Evolutionary conservation across 53 echinoderm and acorn worm species (phyloP), one percentile per base, ranked within the genome.

Genomic region (Luidia sarsii): DNA sequence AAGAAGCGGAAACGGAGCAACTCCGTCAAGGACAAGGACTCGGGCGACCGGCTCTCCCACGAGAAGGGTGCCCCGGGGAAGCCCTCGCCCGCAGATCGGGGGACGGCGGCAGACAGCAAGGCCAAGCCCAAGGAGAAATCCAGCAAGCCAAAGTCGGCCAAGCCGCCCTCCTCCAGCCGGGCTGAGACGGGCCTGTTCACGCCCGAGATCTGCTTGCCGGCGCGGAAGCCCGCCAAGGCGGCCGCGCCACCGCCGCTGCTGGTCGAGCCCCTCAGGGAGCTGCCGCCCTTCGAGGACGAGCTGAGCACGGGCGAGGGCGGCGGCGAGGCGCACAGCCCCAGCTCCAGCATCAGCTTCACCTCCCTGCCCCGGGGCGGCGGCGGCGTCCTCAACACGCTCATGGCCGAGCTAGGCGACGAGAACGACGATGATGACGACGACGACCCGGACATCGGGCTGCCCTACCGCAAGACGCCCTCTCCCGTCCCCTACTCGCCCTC

Each of bases 261-360:
- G 18, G 83, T 70, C 8, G 70, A 71, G 33, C 80, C 68, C 27
- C 66, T 48, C 0, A 92, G 89, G 70, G 83, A 83, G 29, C 75
- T 99, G 65, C 99, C 94, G 7, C 94, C 94, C 7, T 99, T 99
- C 85, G 99, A 94, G 31, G 99, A 83, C 6, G 99, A 99, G 81
- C 81, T 99, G 15, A 94, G 94, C 62, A 91, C 99, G 4, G 99
- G 87, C 11, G 99, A 99, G 60, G 68, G 52, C 30, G 68, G 52
- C 30, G 93, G 85, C 5, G 87, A 90, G n/a, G 87, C 89, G 7
- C 89, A 83, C 41, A 91, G 89, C 46, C 94, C 99, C 1, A 91
- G 91, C 53, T 99, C 99, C 29, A 93, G 90, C 59, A 95, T 88
- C 57, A 96, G 93, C 29, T 87, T 91, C 74, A 91, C 94, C 1